Percentiles rank a stretch among this genome's conserved stretches.
Conservation (phyloP, 2,888 invertebrate genomes). For the Lasiommata megera region DNA sequence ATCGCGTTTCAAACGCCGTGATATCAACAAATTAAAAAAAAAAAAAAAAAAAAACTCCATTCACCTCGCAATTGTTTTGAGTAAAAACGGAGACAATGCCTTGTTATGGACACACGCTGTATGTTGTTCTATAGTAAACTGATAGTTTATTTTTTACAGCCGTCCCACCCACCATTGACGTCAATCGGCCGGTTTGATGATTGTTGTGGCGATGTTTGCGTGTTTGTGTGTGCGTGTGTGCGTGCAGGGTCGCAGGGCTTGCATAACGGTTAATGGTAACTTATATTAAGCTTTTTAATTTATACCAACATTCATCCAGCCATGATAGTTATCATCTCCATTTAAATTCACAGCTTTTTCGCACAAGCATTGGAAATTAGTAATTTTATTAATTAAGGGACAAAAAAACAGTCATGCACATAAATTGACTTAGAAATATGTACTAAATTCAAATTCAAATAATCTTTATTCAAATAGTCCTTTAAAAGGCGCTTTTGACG, state of each 20-base stretch:
- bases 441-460: too few relatives aligned
- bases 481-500: too few relatives aligned
- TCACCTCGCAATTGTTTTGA: conserved; percentile 6
- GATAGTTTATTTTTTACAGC: conserved; percentile 71
- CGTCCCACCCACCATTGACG: conserved; percentile 72
- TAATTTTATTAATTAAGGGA: too few relatives aligned
- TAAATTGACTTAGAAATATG: too few relatives aligned
- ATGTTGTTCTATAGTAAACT: conserved; percentile 65
- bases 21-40: neutral
- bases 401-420: too few relatives aligned
- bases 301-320: too few relatives aligned
- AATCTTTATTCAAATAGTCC: too few relatives aligned
- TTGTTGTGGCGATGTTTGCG: conserved; percentile 38
- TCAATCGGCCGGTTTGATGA: conserved; percentile 65
- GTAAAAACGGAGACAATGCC: conserved; percentile 53
- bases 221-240: conserved; percentile 43
- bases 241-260: conserved; percentile 45
- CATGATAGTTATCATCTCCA: too few relatives aligned
- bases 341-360: too few relatives aligned
- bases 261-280: conserved; percentile 24
- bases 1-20: neutral
- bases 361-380: too few relatives aligned
- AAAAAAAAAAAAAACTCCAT: conserved; percentile 2
- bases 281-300: neutral
- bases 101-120: conserved; percentile 50